Evolutionary conservation across 1,140 invertebrate genomes (phyloP), one percentile per base, ranked within the genome.

Genomic region (Eupeodes corollae): DNA sequence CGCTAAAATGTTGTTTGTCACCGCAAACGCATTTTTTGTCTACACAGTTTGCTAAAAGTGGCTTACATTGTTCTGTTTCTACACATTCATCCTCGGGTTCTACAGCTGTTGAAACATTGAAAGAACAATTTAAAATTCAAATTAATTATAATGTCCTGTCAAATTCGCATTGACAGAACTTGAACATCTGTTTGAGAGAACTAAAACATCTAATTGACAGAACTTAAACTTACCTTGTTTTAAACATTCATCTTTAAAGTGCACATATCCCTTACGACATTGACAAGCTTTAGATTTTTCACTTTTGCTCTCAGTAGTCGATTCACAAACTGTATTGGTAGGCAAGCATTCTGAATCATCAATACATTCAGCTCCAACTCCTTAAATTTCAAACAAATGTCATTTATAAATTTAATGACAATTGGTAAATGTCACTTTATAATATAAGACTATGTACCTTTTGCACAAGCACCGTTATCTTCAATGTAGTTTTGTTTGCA

Each of bases 191-290:
- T n/a, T n/a, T n/a, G n/a, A n/a, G n/a, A n/a, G n/a, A n/a, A n/a
- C n/a, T n/a, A n/a, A n/a, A n/a, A n/a, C n/a, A n/a, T n/a, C n/a
- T n/a, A n/a, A n/a, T n/a, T n/a, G n/a, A n/a, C n/a, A n/a, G n/a
- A 33, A 42, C 26, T 6, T 13, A 44, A 46, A 1, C n/a, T n/a
- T 11, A 68, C 66, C 66, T 53, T 63, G 56, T 39, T 67, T 63
- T 2, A 70, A 69, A 47, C 72, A 74, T 14, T 59, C 55, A 39
- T 71, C 71, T 15, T 66, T 59, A 31, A 68, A 67, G 19, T 62
- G 56, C 0, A 74, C 61, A 39, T 66, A 73, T 0, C 49, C 54
- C 2, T 58, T 57, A 0, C 48, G 53, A 31, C 73, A 75, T 41
- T 73, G 69, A 48, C 73, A 75, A 0, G 67, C 65, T 13, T 53